Percentiles rank a stretch among this genome's conserved stretches.
Evolutionary conservation across 2,113 vertebrate species (phyloP).

Genomic region (Arvicanthis niloticus): DNA sequence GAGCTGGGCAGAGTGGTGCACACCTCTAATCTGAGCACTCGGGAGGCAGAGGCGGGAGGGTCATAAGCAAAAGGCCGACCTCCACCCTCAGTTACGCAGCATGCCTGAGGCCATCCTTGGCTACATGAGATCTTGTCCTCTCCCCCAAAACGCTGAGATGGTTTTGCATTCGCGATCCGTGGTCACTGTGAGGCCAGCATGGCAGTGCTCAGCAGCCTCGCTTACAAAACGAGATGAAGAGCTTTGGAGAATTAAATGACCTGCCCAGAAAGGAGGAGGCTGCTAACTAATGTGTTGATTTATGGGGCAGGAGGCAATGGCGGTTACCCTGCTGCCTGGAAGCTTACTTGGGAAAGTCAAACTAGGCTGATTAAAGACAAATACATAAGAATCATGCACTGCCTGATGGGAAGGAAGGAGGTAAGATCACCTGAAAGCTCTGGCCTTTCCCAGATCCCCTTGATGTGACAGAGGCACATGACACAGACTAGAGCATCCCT

Average conservation of each 20-base stretch:
- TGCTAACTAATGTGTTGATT: not conserved
- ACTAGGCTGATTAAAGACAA: not conserved
- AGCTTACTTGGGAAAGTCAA: constrained; percentile 1
- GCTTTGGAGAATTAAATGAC: not conserved
- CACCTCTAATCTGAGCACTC: not conserved
- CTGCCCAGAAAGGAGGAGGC: not conserved
- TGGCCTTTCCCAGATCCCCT: not conserved
- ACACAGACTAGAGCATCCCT: not conserved
- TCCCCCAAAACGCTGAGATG: not conserved
- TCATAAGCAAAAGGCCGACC: not conserved
- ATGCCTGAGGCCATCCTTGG: not conserved
- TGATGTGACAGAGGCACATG: not conserved
- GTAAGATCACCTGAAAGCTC: not conserved
- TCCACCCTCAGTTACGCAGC: not conserved
- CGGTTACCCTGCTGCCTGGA: not conserved
- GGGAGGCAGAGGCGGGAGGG: not conserved
- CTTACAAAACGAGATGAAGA: not conserved
- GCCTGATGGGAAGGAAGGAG: not conserved
- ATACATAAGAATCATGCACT: not conserved
- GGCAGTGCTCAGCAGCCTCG: not conserved
- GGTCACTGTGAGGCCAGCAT: not conserved
- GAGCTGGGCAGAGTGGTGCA: not conserved
- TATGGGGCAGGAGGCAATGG: not conserved
- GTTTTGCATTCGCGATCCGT: not conserved
- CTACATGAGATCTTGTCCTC: not conserved